Percentiles rank a stretch among this genome's conserved stretches.
phyloP scores from a whole-genome alignment of 1,140 invertebrate species.

The Halesus radiatus region DNA sequence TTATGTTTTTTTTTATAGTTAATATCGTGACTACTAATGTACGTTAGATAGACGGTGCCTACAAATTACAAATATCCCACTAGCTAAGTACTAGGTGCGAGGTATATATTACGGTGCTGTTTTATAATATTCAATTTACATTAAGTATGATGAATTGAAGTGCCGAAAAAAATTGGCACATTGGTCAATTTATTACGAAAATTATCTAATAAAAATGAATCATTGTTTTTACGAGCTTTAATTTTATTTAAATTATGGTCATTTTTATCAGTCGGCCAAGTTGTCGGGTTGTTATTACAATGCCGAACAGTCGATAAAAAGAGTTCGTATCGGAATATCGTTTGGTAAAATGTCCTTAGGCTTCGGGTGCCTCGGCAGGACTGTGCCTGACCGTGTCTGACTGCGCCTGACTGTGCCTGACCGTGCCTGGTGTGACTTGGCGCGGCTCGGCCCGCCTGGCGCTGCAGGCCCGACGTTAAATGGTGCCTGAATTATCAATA shows the following conservation, averaged over 20 bases:
- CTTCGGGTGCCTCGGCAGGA: too few species aligned
- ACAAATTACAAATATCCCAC: too few species aligned
- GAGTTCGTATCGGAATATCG: neutral
- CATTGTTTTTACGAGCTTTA: constrained; percentile 5
- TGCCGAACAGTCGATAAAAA: neutral
- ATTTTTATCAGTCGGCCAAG: constrained; percentile 17
- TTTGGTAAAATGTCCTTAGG: neutral
- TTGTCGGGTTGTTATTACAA: neutral
- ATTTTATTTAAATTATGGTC: constrained; percentile 24
- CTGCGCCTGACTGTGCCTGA: too few species aligned
- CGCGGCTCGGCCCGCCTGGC: neutral
- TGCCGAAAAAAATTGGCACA: neutral
- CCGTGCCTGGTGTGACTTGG: too few species aligned
- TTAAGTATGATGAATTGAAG: too few species aligned
- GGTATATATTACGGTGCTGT: too few species aligned
- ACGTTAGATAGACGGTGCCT: too few species aligned
- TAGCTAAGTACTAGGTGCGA: too few species aligned
- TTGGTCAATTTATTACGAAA: constrained; percentile 26
- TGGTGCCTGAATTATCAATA: constrained; percentile 52
- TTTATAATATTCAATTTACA: too few species aligned
- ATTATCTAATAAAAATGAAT: constrained; percentile 19
- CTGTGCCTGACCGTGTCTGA: too few species aligned
- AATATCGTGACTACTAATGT: too few species aligned
- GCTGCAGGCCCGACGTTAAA: constrained; percentile 32
- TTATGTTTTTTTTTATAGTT: too few species aligned